These are phyloP conservation scores for Halcyon malimbica DNA, from an alignment of 2,113 vertebrate genomes.

Conservation along the genomic window DNA sequence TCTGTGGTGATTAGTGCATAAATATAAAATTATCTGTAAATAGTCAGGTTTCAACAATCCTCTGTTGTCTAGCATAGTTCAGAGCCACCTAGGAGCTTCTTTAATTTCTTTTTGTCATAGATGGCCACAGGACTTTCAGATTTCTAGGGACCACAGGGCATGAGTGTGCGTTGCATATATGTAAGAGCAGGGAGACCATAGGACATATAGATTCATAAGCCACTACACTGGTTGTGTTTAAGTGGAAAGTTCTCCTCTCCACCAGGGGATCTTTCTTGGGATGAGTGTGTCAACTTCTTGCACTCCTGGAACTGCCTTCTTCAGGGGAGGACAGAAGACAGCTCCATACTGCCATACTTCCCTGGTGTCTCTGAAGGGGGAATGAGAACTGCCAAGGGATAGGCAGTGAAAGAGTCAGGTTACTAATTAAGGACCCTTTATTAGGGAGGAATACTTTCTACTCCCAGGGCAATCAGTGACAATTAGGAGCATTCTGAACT, in stretches of 20 bases:
- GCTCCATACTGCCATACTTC: not conserved
- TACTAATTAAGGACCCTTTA: not conserved
- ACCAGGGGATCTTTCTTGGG: not conserved
- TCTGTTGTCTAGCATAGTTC: not conserved
- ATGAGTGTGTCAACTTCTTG: not conserved
- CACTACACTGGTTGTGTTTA: not conserved
- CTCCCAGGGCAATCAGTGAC: not conserved
- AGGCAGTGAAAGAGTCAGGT: not conserved
- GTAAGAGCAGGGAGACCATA: not conserved
- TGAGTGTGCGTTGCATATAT: fast-evolving
- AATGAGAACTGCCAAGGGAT: not conserved
- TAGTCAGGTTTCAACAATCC: not conserved
- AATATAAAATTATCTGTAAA: not conserved
- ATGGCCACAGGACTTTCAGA: not conserved
- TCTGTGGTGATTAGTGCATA: not conserved
- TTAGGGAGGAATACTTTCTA: not conserved
- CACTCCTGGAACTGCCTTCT: not conserved
- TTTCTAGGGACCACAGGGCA: not conserved
- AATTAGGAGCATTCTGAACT: not conserved
- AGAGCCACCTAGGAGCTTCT: not conserved
- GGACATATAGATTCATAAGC: not conserved
- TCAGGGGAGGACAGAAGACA: not conserved
- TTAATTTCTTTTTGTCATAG: not conserved
- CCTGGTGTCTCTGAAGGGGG: not conserved
- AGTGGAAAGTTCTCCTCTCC: not conserved